Conservation (phyloP, 2,797 vertebrate genomes). For the Fundulus diaphanus region DNA sequence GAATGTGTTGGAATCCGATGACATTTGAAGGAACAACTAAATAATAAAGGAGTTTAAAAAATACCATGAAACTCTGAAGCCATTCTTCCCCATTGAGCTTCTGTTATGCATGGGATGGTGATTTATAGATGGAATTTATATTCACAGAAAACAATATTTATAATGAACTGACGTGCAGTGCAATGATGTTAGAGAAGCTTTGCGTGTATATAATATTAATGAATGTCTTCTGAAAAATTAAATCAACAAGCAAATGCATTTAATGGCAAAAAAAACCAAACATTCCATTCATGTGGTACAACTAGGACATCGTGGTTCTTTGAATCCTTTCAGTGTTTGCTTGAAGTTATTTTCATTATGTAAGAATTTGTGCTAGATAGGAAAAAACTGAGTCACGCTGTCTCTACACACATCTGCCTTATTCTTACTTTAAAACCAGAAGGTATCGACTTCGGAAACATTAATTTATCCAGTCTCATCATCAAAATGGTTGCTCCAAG, state of each 20-base stretch:
- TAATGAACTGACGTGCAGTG: background rate
- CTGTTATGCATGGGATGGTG: background rate
- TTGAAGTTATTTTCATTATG: slow-evolving; percentile 30
- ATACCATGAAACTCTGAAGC: background rate
- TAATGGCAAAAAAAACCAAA: background rate
- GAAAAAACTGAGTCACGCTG: background rate
- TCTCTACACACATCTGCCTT: slow-evolving; percentile 63
- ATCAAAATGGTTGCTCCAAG: slow-evolving; percentile 75
- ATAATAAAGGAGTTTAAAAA: background rate
- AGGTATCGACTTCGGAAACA: slow-evolving; percentile 69
- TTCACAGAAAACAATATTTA: background rate
- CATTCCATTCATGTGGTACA: slow-evolving; percentile 1
- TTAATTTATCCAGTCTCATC: slow-evolving; percentile 75
- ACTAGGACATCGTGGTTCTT: slow-evolving; percentile 8
- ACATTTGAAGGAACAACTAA: background rate
- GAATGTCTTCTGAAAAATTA: background rate
- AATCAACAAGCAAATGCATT: background rate
- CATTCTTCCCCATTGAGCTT: background rate
- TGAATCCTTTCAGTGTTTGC: slow-evolving; percentile 14
- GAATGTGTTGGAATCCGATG: background rate
- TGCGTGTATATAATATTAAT: background rate
- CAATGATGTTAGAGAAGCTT: background rate
- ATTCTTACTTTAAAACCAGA: slow-evolving; percentile 67
- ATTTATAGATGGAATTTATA: background rate
- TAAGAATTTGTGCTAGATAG: slow-evolving; percentile 36